Conservation (phyloP, 2,113 vertebrate species). For the Tachycineta bicolor region DNA sequence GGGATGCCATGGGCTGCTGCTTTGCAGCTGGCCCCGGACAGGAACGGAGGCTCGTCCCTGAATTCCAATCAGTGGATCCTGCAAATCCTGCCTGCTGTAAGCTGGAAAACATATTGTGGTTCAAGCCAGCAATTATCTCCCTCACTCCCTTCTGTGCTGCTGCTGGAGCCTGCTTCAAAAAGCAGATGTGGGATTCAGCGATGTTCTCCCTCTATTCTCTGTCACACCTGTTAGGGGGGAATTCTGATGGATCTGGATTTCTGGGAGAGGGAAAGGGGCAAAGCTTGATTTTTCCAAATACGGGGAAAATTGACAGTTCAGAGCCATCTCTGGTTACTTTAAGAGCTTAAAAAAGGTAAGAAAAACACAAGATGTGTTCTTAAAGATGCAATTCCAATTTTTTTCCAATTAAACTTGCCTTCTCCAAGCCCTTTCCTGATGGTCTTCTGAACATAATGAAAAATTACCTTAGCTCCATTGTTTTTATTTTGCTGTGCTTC, state of each 20-base stretch:
- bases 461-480: background rate
- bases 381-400: background rate
- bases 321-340: background rate
- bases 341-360: background rate
- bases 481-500: background rate
- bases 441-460: background rate
- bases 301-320: background rate
- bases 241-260: slow-evolving; percentile 42
- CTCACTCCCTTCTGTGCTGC: slow-evolving; percentile 68
- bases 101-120: slow-evolving; percentile 80
- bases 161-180: too few relatives aligned
- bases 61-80: slow-evolving; percentile 93
- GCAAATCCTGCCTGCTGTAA: slow-evolving; percentile 80
- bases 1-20: slow-evolving; percentile 94
- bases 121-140: slow-evolving; percentile 82
- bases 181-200: slow-evolving; percentile 73
- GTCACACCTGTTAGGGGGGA: slow-evolving; percentile 66
- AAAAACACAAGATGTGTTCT: background rate
- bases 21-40: slow-evolving; percentile 97
- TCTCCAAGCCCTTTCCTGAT: background rate
- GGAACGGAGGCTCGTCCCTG: slow-evolving; percentile 85
- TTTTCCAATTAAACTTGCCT: background rate
- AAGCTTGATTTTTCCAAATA: background rate
- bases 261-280: slow-evolving; percentile 8
- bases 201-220: slow-evolving; percentile 65